phyloP scores from a whole-genome alignment of 1,140 invertebrate species.

The Spodoptera litura region DNA sequence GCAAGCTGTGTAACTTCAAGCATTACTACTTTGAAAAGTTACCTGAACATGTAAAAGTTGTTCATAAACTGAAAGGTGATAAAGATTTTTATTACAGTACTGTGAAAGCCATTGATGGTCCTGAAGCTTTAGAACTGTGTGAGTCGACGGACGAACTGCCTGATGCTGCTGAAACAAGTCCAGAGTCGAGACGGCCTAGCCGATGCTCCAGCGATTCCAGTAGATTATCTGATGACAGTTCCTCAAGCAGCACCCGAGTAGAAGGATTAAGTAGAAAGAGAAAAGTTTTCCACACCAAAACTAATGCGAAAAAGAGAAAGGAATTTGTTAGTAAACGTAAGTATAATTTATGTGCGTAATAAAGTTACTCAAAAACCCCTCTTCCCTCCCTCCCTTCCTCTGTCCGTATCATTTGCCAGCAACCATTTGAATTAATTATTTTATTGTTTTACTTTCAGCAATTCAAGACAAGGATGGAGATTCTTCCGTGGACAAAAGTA shows the following conservation, averaged over 20 bases:
- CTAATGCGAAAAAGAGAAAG: slow-evolving; percentile 67
- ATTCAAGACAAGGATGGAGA: slow-evolving; percentile 60
- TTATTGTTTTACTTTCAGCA: slow-evolving; percentile 59
- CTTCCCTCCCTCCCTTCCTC: too few relatives aligned
- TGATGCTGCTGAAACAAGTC: slow-evolving; percentile 64
- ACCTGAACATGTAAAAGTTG: slow-evolving; percentile 85
- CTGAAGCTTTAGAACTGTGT: slow-evolving; percentile 71
- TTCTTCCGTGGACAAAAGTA: slow-evolving; percentile 36
- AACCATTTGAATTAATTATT: slow-evolving; percentile 17
- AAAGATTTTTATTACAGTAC: slow-evolving; percentile 79
- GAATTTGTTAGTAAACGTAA: slow-evolving; percentile 63
- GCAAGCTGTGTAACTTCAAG: slow-evolving; percentile 87
- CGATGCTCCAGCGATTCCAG: slow-evolving; percentile 82
- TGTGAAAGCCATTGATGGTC: slow-evolving; percentile 76
- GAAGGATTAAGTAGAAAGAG: slow-evolving; percentile 72
- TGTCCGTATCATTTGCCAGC: too few relatives aligned
- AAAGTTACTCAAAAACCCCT: too few relatives aligned
- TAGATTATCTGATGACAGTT: slow-evolving; percentile 79
- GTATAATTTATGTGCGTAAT: background rate
- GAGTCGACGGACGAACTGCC: slow-evolving; percentile 61
- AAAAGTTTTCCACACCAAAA: slow-evolving; percentile 68
- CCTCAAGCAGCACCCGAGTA: slow-evolving; percentile 68
- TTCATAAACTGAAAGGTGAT: slow-evolving; percentile 83
- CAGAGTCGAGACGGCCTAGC: slow-evolving; percentile 73
- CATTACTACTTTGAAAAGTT: slow-evolving; percentile 86